Conservation (phyloP, 92 coral and sea anemone species). For the Zoanthus gigantus region DNA sequence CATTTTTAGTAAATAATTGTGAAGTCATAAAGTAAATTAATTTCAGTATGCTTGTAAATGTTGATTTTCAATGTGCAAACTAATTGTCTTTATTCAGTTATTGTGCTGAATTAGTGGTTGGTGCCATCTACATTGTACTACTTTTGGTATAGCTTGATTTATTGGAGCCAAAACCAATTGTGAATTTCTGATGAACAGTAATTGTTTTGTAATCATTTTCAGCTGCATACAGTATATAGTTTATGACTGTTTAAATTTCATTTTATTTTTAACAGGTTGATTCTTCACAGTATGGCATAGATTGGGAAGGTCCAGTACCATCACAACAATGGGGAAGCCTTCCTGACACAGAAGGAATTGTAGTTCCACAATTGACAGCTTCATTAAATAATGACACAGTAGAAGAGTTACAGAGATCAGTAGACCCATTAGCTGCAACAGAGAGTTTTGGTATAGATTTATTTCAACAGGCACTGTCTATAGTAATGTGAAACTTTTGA, state of each 20-base stretch:
- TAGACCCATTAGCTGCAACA: conserved; percentile 10
- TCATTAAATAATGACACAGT: conserved; percentile 13
- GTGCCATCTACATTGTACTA: no score
- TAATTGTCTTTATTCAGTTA: no score
- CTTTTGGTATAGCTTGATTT: no score
- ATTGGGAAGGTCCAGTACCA: conserved; percentile 49
- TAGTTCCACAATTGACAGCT: conserved; percentile 19
- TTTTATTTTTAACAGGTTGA: conserved; percentile 20
- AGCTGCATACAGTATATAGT: not conserved
- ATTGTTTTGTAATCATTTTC: no score
- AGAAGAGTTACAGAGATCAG: not conserved
- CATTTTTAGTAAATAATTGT: no score
- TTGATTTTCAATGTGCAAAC: no score
- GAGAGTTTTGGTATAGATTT: conserved; percentile 30
- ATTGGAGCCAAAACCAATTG: no score
- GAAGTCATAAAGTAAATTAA: no score
- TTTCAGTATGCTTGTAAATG: no score
- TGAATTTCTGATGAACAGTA: no score
- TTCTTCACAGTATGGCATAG: conserved; percentile 31
- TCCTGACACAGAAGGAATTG: conserved; percentile 28
- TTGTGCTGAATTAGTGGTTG: no score
- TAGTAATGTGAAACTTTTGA: not conserved
- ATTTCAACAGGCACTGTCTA: conserved; percentile 27
- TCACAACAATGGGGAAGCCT: conserved; percentile 35
- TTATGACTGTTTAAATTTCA: conserved; percentile 5